Base-by-base conservation (phyloP, 2,888 invertebrate genomes). In the Sinelater perroti region DNA sequence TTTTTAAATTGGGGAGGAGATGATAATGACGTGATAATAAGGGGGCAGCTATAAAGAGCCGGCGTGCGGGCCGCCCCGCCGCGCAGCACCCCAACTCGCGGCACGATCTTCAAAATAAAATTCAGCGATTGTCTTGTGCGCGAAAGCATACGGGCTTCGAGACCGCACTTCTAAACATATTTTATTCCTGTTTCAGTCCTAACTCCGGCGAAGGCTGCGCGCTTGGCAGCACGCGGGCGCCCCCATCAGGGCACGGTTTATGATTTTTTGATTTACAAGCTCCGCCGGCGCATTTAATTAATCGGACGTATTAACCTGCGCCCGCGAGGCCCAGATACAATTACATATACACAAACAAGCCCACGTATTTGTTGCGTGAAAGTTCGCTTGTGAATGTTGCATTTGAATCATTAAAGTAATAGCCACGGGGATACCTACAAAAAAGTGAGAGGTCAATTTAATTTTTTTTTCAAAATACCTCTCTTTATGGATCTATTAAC, bases 21-120 rank as follows among this genome's bases (percentile, higher is more conserved):
- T 63, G 66, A 64, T 66, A 64, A 66, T 62, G 64, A 60, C 61
- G 61, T 62, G 64, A 62, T 66, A 66, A 66, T 65, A 66, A 66
- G 65, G 63, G 66, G 56, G 35, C 40, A 13, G 55, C 49, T 60
- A 64, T 62, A 62, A 62, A 62, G 31, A 38, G 51, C 50, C 54
- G 50, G 52, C 44, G 56, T 57, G 61, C 61, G 58, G 61, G 61
- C 52, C 33, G 50, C 47, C 52, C 30, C 36, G 18, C 14, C 21
- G 18, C 28, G 28, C 28, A 8, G 28, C 28, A 28, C 5, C 28
- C 8, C 36, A 56, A 59, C 53, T 53, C 56, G 52, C 53, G 54
- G 36, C 52, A 52, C 50, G 54, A 52, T 56, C 45, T 56, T 54
- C 58, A 49, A 56, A 61, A 63, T 62, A 58, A 56, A 52, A 55